Base-by-base conservation (phyloP, 2,797 vertebrate genomes). In the Cyprinodon diabolis region DNA sequence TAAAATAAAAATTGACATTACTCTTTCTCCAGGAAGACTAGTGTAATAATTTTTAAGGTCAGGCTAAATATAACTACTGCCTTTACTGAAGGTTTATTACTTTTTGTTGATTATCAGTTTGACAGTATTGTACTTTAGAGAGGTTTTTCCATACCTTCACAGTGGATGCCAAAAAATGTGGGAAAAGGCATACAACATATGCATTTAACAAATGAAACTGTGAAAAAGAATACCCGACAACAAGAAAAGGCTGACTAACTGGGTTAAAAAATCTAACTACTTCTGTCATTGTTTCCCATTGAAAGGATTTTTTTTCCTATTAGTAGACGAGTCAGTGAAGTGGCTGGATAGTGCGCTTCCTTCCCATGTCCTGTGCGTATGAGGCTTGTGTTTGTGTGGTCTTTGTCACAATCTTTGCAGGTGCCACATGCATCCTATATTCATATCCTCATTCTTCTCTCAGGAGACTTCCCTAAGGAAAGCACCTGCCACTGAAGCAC, bases 391-490 rank as follows among this genome's bases (percentile, higher is more conserved):
- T 74, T 71, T 68, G 58, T 83, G 72, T 52, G 77, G 71, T 86
- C 87, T 93, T 93, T 92, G 92, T 91, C 88, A 78, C n/a, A 63
- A 77, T 83, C 77, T 86, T 72, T 90, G 89, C 95, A 95, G 94
- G 95, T 95, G 94, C 93, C 91, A 92, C 90, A 89, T 91, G 57
- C 69, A 93, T 94, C 92, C 93, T 85, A 94, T 89, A 93, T 91
- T 94, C 91, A 94, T 94, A 95, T 95, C 94, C 93, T 93, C 87
- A 90, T 93, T 93, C 91, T 93, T 92, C 92, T 92, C 91, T 83
- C 78, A 67, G 48, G 57, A 80, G 52, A 78, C 57, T 67, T 94
- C 92, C 93, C 94, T 15, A 58, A 91, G 90, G 93, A 91, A 80
- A 87, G 89, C 94, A 95, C 93, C 94, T 95, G 92, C 89, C 57